These are phyloP conservation scores for Lordiphosa fenestrarum DNA, from an alignment of 2,888 invertebrate genomes.

Conservation along the genomic window DNA sequence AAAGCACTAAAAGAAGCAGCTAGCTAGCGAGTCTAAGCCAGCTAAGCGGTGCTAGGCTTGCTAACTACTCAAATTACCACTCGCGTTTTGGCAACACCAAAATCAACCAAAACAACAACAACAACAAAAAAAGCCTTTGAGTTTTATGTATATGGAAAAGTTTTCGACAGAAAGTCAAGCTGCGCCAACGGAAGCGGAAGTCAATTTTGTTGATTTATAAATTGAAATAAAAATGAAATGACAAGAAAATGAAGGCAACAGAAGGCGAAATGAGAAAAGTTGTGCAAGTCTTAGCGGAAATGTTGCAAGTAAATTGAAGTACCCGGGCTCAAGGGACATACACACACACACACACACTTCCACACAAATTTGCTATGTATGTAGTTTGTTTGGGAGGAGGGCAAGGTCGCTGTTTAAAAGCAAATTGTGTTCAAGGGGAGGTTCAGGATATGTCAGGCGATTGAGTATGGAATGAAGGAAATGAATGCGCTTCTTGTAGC, in stretches of 20 bases:
- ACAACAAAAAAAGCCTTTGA: conserved; percentile 8
- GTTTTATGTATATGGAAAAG: conserved; percentile 22
- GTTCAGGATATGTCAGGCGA: conserved; percentile 1
- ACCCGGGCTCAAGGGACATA: conserved; percentile 9
- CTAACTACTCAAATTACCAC: conserved; percentile 15
- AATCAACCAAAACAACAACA: no score
- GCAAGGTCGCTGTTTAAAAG: conserved; percentile 8
- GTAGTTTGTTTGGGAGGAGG: neutral
- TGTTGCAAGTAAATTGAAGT: conserved; percentile 57
- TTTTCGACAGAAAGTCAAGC: conserved; percentile 39
- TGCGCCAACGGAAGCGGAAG: conserved; percentile 62
- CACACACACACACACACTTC: conserved; percentile 13
- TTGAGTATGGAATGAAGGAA: neutral
- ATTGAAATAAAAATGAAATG: conserved; percentile 61
- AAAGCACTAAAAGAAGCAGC: conserved; percentile 8
- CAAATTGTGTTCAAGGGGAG: conserved; percentile 9
- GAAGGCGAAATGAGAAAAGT: conserved; percentile 62
- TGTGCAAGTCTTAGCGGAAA: conserved; percentile 50
- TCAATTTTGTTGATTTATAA: conserved; percentile 47
- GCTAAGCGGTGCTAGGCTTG: neutral
- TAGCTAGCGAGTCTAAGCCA: conserved; percentile 9
- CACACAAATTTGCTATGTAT: conserved; percentile 1
- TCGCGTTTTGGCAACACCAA: conserved; percentile 9
- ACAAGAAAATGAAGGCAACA: conserved; percentile 31
- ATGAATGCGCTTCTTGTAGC: conserved; percentile 9